These are phyloP conservation scores for Brachycybe producta DNA, from an alignment of 2,888 invertebrate species.

Conservation along the genomic window DNA sequence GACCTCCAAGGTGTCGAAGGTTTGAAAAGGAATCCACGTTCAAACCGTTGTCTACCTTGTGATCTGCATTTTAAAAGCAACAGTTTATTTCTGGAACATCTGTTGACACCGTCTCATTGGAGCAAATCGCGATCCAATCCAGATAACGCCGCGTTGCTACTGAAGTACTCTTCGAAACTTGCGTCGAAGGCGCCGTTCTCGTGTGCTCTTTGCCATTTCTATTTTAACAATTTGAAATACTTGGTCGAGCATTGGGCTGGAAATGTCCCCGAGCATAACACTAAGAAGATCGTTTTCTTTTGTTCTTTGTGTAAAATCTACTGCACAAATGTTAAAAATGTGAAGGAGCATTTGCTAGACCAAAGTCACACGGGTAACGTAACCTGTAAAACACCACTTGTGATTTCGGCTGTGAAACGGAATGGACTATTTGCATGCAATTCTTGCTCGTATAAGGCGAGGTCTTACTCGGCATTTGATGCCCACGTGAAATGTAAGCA, in stretches of 20 bases:
- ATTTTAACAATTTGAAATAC: slow-evolving; percentile 55
- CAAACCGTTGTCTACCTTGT: no score
- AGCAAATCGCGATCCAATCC: slow-evolving; percentile 44
- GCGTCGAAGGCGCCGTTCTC: slow-evolving; percentile 72
- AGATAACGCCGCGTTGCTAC: slow-evolving; percentile 44
- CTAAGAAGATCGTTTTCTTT: not conserved
- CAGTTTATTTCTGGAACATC: no score
- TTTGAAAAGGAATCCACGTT: no score
- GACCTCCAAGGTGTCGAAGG: no score
- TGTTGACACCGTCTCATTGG: slow-evolving; percentile 74
- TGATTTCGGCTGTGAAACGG: no score
- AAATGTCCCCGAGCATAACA: slow-evolving; percentile 25
- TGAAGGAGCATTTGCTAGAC: not conserved
- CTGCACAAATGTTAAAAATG: not conserved
- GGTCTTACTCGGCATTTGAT: no score
- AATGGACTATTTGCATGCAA: no score
- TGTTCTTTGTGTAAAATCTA: not conserved
- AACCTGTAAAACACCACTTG: no score
- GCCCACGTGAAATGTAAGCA: no score
- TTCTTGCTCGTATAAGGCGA: no score
- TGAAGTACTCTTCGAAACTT: slow-evolving; percentile 42
- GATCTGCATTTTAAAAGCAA: no score
- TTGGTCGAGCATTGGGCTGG: slow-evolving; percentile 63
- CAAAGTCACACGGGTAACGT: no score
- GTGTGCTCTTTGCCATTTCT: slow-evolving; percentile 71